A percentile compares a stretch with the other conserved stretches of the same genome.
Evolutionary conservation across 2,113 vertebrate species (phyloP).

Genomic region (Uria lomvia): DNA sequence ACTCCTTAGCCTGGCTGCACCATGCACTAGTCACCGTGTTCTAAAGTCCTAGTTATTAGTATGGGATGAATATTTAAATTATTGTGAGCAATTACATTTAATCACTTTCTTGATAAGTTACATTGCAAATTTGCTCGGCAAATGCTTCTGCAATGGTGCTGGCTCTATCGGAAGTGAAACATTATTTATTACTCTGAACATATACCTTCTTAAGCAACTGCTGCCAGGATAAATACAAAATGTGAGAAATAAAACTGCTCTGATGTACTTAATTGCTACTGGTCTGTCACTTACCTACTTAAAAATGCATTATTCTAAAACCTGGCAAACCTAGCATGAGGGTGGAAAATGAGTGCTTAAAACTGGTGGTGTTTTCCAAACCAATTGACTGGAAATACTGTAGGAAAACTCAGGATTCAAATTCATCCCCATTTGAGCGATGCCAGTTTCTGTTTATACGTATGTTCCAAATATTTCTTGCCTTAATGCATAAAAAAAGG

Average conservation of each 20-base stretch:
- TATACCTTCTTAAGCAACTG: background rate
- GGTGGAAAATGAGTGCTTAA: background rate
- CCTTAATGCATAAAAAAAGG: background rate
- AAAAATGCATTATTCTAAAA: background rate
- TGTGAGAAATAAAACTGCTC: background rate
- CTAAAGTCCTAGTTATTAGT: background rate
- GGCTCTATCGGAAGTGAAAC: background rate
- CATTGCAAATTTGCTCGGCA: background rate
- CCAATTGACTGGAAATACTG: background rate
- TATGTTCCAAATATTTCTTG: background rate
- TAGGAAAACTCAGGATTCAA: background rate
- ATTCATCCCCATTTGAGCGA: background rate
- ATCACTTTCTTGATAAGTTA: background rate
- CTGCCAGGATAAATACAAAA: background rate
- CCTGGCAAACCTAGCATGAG: background rate
- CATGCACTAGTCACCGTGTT: rapidly evolving
- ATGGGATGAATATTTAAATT: background rate
- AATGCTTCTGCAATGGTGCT: background rate
- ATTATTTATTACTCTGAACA: background rate
- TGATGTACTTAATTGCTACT: background rate
- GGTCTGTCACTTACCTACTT: background rate
- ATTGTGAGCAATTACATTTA: background rate
- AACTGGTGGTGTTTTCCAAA: background rate
- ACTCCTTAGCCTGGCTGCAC: background rate
- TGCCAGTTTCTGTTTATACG: background rate